Percentiles rank a stretch among this genome's conserved stretches.
These are phyloP conservation scores for Scolopax rusticola DNA, from an alignment of 2,797 vertebrate genomes.

Conservation along the genomic window DNA sequence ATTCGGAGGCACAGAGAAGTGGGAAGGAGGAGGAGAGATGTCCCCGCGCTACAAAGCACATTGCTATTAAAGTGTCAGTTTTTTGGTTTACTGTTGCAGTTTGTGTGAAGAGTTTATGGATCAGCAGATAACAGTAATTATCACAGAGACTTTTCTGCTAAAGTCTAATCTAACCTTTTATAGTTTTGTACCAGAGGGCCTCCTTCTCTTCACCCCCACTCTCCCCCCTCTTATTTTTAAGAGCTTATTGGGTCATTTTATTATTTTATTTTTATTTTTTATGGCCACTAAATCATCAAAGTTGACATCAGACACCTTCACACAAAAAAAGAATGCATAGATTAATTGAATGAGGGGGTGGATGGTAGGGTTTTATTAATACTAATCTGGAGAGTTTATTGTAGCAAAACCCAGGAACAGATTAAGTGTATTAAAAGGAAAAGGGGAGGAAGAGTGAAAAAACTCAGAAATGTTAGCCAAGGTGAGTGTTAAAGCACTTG, in stretches of 20 bases:
- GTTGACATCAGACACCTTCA: slow-evolving; percentile 42
- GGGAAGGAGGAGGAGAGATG: slow-evolving; percentile 68
- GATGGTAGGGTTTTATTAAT: slow-evolving; percentile 60
- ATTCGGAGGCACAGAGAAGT: slow-evolving; percentile 44
- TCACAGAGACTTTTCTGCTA: slow-evolving; percentile 59
- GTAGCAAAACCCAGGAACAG: slow-evolving; percentile 37
- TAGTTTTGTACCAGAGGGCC: slow-evolving; percentile 51
- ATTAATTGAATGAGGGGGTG: slow-evolving; percentile 66
- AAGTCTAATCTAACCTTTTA: slow-evolving; percentile 70
- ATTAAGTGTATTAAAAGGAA: slow-evolving; percentile 23
- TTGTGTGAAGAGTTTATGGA: slow-evolving; percentile 79
- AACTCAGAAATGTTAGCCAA: not conserved
- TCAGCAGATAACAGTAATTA: slow-evolving; percentile 82
- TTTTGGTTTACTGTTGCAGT: slow-evolving; percentile 77
- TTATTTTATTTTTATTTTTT: slow-evolving; percentile 67
- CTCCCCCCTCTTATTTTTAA: not conserved
- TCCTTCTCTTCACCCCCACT: not conserved
- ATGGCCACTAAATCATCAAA: slow-evolving; percentile 60
- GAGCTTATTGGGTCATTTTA: slow-evolving; percentile 65
- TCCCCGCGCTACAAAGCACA: slow-evolving; percentile 61
- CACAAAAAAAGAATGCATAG: slow-evolving; percentile 26
- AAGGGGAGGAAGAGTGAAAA: not conserved
- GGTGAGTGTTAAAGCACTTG: slow-evolving; percentile 3
- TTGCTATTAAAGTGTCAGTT: slow-evolving; percentile 79
- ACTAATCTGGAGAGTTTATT: slow-evolving; percentile 54